phyloP scores from a whole-genome alignment of 1,140 invertebrate genomes.

The Metopolophium dirhodum region DNA sequence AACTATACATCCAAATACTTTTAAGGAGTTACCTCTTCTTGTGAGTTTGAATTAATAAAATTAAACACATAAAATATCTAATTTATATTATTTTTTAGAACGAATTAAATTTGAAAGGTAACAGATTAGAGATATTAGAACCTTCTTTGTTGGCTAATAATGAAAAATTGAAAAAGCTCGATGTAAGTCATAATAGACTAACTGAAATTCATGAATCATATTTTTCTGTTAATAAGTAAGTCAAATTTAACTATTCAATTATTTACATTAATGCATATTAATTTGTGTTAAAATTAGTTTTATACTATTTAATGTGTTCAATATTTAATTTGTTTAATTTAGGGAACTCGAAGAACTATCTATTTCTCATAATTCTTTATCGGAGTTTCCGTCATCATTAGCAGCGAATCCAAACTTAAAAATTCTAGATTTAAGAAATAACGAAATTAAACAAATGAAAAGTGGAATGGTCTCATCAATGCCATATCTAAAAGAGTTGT shows the following conservation, averaged over 20 bases:
- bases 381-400: slow-evolving; percentile 74
- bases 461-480: slow-evolving; percentile 68
- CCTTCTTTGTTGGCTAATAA: slow-evolving; percentile 74
- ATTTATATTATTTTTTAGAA: slow-evolving; percentile 46
- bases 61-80: not conserved
- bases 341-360: slow-evolving; percentile 76
- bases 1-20: slow-evolving; percentile 71
- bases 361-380: slow-evolving; percentile 79
- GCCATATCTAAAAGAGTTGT: slow-evolving; percentile 71
- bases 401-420: slow-evolving; percentile 72
- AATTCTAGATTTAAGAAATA: slow-evolving; percentile 79
- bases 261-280: slow-evolving; percentile 4
- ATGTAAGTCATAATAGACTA: slow-evolving; percentile 80
- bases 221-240: slow-evolving; percentile 70
- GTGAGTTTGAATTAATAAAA: slow-evolving; percentile 41
- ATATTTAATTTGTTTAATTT: no score
- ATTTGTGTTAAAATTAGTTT: no score
- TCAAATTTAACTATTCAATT: not conserved
- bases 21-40: slow-evolving; percentile 62
- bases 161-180: slow-evolving; percentile 70
- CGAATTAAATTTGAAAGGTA: slow-evolving; percentile 77
- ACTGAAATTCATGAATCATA: slow-evolving; percentile 71
- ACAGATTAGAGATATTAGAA: slow-evolving; percentile 75
- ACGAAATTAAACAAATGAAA: slow-evolving; percentile 67
- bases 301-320: no score